Evolutionary conservation across 1,140 invertebrate genomes (phyloP).

Genomic region (Homarus americanus): DNA sequence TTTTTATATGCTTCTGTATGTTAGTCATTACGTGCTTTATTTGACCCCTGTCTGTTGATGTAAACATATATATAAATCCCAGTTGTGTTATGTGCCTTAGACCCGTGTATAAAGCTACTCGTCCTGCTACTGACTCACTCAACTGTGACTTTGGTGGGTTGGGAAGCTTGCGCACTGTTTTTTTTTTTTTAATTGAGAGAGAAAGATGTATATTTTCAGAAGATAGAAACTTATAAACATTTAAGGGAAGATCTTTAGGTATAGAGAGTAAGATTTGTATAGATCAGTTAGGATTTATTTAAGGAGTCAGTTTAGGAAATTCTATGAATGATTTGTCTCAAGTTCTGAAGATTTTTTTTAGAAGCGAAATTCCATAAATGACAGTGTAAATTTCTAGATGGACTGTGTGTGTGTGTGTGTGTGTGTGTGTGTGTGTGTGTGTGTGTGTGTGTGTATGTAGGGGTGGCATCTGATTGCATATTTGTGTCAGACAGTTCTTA

Average conservation of each 20-base stretch:
- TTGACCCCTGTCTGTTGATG: neutral
- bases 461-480: no score
- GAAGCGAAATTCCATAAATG: no score
- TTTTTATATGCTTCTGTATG: neutral
- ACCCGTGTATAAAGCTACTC: neutral
- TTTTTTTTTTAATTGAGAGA: neutral
- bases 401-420: no score
- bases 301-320: no score
- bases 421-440: no score
- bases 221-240: neutral
- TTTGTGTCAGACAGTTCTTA: no score
- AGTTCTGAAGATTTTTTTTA: no score
- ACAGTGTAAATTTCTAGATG: no score
- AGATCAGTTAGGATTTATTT: no score
- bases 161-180: neutral
- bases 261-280: no score
- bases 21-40: neutral
- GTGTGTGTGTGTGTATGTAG: no score
- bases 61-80: slow-evolving; percentile 4
- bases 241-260: neutral
- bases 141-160: neutral
- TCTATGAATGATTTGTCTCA: no score
- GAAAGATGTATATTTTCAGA: neutral
- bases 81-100: neutral
- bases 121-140: neutral